Conservation (phyloP, 1,140 invertebrate species). For the Trichoplusia ni region DNA sequence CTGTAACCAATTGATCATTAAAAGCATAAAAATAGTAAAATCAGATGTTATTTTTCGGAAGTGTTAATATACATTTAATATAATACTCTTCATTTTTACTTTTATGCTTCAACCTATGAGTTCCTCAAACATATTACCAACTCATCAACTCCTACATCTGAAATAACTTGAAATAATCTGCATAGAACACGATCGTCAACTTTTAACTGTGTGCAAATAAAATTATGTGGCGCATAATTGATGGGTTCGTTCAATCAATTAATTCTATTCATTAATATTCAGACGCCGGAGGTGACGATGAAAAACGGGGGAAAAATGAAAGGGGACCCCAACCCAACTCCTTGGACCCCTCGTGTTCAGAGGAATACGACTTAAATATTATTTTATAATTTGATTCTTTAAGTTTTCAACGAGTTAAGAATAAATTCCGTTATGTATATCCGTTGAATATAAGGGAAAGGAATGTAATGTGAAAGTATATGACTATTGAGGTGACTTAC, state of each 20-base stretch:
- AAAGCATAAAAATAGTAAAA: too few relatives aligned
- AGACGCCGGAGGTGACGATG: conserved; percentile 26
- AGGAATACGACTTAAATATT: conserved; percentile 19
- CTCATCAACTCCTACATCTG: conserved; percentile 23
- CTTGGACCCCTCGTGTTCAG: not conserved
- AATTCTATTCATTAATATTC: conserved; percentile 38
- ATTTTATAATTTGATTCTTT: conserved; percentile 27
- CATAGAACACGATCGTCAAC: not conserved
- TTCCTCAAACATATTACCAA: not conserved
- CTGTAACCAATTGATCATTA: too few relatives aligned
- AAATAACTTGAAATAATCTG: conserved; percentile 23
- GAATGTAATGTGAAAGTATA: too few relatives aligned
- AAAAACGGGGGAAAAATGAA: conserved; percentile 20
- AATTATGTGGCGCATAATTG: conserved; percentile 35
- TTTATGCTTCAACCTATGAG: not conserved
- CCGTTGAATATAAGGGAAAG: too few relatives aligned
- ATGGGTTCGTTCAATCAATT: conserved; percentile 34
- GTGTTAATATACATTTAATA: too few relatives aligned
- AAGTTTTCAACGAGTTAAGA: too few relatives aligned
- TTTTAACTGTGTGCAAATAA: conserved; percentile 31
- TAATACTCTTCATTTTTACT: too few relatives aligned
- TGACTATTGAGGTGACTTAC: too few relatives aligned
- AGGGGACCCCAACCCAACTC: not conserved
- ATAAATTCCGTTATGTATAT: too few relatives aligned
- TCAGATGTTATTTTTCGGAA: too few relatives aligned